Conservation (phyloP, 2,797 vertebrate species). For the Anomalospiza imberbis region DNA sequence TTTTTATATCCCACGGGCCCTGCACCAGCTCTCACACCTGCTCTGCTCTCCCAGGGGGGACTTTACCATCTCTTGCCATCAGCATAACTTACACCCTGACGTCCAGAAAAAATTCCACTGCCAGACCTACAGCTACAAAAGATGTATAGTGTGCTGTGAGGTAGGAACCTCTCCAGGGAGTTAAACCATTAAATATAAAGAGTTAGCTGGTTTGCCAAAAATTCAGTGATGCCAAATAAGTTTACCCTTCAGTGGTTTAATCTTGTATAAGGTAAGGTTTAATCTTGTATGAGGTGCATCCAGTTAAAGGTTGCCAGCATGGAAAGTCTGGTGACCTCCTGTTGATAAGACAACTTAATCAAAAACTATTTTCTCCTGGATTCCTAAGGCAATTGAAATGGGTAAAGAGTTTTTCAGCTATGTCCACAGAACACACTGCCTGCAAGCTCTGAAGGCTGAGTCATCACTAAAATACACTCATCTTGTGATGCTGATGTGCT, state of each 20-base stretch:
- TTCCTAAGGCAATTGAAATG: background rate
- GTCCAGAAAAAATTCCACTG: background rate
- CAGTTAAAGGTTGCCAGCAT: background rate
- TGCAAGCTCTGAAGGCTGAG: background rate
- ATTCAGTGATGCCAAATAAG: background rate
- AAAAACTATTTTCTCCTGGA: background rate
- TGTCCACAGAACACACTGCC: background rate
- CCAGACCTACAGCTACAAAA: background rate
- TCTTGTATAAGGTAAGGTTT: background rate
- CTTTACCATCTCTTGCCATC: background rate
- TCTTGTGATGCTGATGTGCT: background rate
- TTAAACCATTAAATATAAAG: background rate
- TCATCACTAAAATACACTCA: slow-evolving; percentile 22
- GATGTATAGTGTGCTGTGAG: background rate
- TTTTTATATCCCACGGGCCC: background rate
- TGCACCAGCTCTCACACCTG: background rate
- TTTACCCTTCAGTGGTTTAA: background rate
- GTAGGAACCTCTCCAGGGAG: background rate
- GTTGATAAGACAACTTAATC: slow-evolving; percentile 33
- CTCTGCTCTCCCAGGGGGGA: background rate
- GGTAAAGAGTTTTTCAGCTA: background rate
- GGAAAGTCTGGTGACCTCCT: background rate
- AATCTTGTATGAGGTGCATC: background rate
- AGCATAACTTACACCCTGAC: background rate
- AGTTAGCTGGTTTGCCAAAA: background rate